Evolutionary conservation across 2,113 vertebrate species (phyloP).

Genomic region (Tragulus kanchil): DNA sequence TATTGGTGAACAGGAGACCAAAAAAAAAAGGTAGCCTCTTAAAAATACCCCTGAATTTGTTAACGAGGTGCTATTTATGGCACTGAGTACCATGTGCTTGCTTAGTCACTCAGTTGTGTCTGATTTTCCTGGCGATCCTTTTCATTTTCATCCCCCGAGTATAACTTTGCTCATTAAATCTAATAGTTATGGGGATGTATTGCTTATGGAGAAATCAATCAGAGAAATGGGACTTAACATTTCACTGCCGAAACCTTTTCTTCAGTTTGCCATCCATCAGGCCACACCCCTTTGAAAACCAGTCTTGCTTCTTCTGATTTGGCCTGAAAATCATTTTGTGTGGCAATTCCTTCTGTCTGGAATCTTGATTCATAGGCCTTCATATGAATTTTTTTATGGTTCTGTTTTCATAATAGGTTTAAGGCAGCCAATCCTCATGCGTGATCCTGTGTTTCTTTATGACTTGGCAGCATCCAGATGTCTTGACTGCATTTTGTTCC

Average conservation of each 20-base stretch:
- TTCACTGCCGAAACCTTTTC: neutral
- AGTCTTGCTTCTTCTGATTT: neutral
- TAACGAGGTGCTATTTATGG: neutral
- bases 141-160: no score
- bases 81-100: neutral
- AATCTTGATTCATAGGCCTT: constrained; percentile 47
- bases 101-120: no score
- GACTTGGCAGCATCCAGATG: constrained; percentile 30
- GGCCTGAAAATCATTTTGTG: neutral
- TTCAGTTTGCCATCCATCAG: neutral
- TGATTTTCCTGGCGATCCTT: no score
- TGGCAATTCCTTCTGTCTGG: constrained; percentile 48
- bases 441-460: constrained; percentile 46
- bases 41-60: neutral
- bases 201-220: constrained; percentile 1
- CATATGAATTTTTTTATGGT: constrained; percentile 39
- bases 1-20: neutral
- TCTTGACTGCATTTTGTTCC: neutral
- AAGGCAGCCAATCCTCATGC: neutral
- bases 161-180: no score
- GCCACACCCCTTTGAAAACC: neutral
- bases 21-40: neutral
- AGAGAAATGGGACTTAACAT: constrained; percentile 38
- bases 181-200: neutral
- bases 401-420: constrained; percentile 65